Base-by-base conservation (phyloP, 2,797 vertebrate species). In the Synanceia verrucosa region DNA sequence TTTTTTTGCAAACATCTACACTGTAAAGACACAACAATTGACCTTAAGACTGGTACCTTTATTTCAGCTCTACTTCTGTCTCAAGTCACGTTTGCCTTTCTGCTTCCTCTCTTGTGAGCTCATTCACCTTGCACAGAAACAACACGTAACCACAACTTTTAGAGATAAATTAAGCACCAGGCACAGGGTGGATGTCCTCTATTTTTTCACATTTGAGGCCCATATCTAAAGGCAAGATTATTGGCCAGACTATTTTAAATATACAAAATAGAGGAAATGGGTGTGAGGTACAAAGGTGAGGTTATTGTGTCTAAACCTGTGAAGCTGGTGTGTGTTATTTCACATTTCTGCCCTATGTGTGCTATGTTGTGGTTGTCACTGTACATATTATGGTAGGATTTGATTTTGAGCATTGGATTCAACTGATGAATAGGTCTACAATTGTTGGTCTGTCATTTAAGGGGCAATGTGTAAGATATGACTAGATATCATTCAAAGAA, bases 161-260 rank as follows among this genome's bases (percentile, higher is more conserved):
- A 59, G 48, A 79, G 37, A 60, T 71, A 59, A 61, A 81, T 70
- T 73, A 70, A 82, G 21, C 52, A 29, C 56, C 56, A 60, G 72
- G 64, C 9, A 9, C 62, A n/a, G 39, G 63, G 29, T n/a, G 46
- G 52, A 31, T 43, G 13, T 43, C 75, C 51, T 78, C 23, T 73
- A 56, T 78, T 81, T 81, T 77, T 16, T 39, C 12, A 73, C 51
- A 23, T 60, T 55, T 59, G 18, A 63, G 11, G 5, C 34, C 34
- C 43, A 29, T 69, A 65, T 61, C 70, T 52, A 41, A 33, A 2
- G 29, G 19, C 31, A 31, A 44, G 65, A 81, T 88, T 88, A 84
- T 60, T 86, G 78, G 71, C 11, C 23, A 4, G 14, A 6, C 29
- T 26, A n/a, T 61, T 70, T 73, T 6, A 33, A 78, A 73, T 58